These are phyloP conservation scores for Ischnus inquisitorius DNA, from an alignment of 2,888 invertebrate species.

Conservation along the genomic window DNA sequence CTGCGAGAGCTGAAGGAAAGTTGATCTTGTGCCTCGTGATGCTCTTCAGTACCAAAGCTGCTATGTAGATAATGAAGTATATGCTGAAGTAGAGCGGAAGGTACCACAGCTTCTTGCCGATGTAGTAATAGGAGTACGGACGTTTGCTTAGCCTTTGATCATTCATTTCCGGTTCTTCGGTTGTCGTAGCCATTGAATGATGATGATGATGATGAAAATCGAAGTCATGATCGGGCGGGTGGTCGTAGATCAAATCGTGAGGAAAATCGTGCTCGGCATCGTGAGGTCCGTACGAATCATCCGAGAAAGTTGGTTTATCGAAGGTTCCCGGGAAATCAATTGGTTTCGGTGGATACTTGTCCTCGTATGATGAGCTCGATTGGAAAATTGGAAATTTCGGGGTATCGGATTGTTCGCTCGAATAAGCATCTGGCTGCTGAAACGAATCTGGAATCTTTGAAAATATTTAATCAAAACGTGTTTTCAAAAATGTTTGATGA, in stretches of 20 bases:
- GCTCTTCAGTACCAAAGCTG: slow-evolving; percentile 90
- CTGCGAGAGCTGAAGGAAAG: slow-evolving; percentile 82
- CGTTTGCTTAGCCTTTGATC: slow-evolving; percentile 82
- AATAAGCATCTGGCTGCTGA: slow-evolving; percentile 56
- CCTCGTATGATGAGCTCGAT: slow-evolving; percentile 52
- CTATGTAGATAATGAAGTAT: slow-evolving; percentile 89
- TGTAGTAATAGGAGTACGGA: slow-evolving; percentile 90
- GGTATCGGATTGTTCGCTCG: slow-evolving; percentile 5
- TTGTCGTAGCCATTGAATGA: slow-evolving; percentile 81
- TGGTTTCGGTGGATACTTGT: slow-evolving; percentile 74
- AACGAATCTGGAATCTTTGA: slow-evolving; percentile 66
- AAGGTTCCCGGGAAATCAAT: slow-evolving; percentile 73
- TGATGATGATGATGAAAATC: slow-evolving; percentile 83
- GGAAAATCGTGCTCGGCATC: slow-evolving; percentile 85
- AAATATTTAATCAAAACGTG: slow-evolving; percentile 2
- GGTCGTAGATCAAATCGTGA: slow-evolving; percentile 79
- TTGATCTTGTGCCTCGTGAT: slow-evolving; percentile 90
- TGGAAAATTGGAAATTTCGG: slow-evolving; percentile 61
- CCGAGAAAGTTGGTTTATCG: slow-evolving; percentile 82
- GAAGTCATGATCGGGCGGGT: slow-evolving; percentile 85
- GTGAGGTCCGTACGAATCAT: slow-evolving; percentile 82
- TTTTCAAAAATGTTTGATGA: neutral
- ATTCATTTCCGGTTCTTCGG: slow-evolving; percentile 81
- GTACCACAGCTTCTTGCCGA: slow-evolving; percentile 92
- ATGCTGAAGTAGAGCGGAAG: slow-evolving; percentile 92